A percentile compares a stretch with the other conserved stretches of the same genome.
These are phyloP conservation scores for Tachysurus vachellii DNA, from an alignment of 2,113 vertebrate genomes.

Conservation along the genomic window DNA sequence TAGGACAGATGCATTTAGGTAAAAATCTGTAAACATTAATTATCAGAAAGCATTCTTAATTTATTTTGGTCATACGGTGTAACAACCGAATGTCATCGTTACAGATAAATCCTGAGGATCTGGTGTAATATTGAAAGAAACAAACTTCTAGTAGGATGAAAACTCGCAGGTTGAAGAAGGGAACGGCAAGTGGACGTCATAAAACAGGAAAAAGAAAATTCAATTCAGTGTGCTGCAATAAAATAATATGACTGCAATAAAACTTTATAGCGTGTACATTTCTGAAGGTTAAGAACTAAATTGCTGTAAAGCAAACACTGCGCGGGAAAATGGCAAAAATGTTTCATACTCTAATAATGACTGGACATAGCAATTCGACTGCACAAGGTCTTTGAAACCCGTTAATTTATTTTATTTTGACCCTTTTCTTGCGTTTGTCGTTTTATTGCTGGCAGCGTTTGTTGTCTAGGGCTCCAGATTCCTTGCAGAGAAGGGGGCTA, in stretches of 20 bases:
- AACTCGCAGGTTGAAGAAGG: conserved; percentile 60
- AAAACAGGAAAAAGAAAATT: conserved; percentile 82
- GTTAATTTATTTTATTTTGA: conserved; percentile 12
- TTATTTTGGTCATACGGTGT: neutral
- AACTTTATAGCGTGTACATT: conserved; percentile 99
- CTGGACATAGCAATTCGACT: conserved; percentile 54
- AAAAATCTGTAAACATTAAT: neutral
- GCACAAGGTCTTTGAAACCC: neutral
- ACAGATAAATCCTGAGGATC: conserved; percentile 12
- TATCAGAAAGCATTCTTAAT: neutral
- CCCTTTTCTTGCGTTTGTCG: conserved; percentile 46
- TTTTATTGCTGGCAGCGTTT: conserved; percentile 67
- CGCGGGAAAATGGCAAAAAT: conserved; percentile 71
- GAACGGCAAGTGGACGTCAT: conserved; percentile 79
- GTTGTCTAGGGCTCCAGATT: conserved; percentile 53
- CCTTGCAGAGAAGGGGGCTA: conserved; percentile 47
- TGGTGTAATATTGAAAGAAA: conserved; percentile 68
- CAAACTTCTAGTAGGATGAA: conserved; percentile 74
- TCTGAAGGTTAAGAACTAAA: conserved; percentile 99
- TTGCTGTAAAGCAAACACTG: conserved; percentile 96
- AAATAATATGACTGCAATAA: conserved; percentile 99
- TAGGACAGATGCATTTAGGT: neutral
- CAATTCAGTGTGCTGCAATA: conserved; percentile 87
- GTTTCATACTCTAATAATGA: conserved; percentile 75
- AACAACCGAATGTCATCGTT: neutral